A percentile compares a stretch with the other conserved stretches of the same genome.
Conservation (phyloP, 1,140 invertebrate genomes). For the Pentalonia nigronervosa region DNA sequence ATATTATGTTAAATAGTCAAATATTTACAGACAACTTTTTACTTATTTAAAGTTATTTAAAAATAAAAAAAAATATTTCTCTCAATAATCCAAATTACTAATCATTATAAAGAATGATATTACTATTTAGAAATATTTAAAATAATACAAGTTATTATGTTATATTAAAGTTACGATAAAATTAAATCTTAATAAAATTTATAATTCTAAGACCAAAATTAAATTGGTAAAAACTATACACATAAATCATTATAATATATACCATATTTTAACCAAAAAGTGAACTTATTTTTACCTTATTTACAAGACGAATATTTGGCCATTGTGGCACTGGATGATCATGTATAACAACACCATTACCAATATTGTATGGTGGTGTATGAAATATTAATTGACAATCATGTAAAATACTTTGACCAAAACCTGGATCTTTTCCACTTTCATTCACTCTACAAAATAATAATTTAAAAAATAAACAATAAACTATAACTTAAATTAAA, state of each 20-base stretch:
- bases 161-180: neutral
- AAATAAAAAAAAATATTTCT: neutral
- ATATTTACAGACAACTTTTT: neutral
- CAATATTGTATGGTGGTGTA: constrained; percentile 80
- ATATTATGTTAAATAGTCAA: neutral
- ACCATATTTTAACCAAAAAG: neutral
- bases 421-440: constrained; percentile 77
- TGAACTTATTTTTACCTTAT: constrained; percentile 34
- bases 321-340: constrained; percentile 65
- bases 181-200: neutral
- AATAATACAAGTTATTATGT: neutral
- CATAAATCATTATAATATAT: neutral
- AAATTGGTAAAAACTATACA: neutral
- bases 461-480: constrained; percentile 59
- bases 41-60: too few relatives aligned
- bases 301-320: constrained; percentile 36
- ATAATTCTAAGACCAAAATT: neutral
- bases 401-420: constrained; percentile 92
- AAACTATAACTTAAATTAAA: neutral
- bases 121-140: neutral
- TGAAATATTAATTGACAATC: constrained; percentile 88
- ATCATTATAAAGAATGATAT: neutral
- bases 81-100: neutral
- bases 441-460: constrained; percentile 69
- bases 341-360: constrained; percentile 79